A percentile compares a stretch with the other conserved stretches of the same genome.
Evolutionary conservation across 2,797 vertebrate genomes (phyloP).

Genomic region (Sebastes aleutianus): DNA sequence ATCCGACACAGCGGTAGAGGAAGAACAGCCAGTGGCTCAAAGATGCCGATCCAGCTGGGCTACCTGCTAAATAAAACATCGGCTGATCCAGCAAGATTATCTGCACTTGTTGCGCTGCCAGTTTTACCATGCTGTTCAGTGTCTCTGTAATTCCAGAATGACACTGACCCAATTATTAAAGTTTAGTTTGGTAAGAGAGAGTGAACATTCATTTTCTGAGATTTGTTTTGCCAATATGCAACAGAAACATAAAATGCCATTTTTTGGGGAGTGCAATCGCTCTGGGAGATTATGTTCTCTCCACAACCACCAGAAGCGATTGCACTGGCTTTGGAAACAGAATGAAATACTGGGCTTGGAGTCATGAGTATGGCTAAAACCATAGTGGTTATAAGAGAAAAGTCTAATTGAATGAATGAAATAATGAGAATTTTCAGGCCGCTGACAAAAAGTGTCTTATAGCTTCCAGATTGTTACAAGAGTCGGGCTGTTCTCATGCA

Average conservation of each 20-base stretch:
- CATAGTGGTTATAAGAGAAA: background rate
- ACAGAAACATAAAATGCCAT: background rate
- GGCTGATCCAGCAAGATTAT: constrained; percentile 34
- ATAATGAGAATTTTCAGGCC: background rate
- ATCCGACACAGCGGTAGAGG: constrained; percentile 13
- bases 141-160: background rate
- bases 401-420: background rate
- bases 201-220: background rate
- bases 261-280: background rate
- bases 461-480: background rate
- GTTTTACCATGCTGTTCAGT: background rate
- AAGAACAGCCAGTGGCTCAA: constrained; percentile 27
- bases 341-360: background rate
- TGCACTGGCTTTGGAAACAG: background rate
- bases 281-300: background rate
- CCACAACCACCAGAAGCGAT: background rate
- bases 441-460: background rate
- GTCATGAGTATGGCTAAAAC: background rate
- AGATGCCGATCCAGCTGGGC: constrained; percentile 39
- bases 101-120: constrained; percentile 1
- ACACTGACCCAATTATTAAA: constrained; percentile 5
- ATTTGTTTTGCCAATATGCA: background rate
- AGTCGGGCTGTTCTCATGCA: background rate
- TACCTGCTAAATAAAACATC: constrained; percentile 47
- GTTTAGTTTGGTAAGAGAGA: background rate